Evolutionary conservation across 2,888 invertebrate genomes (phyloP).

Genomic region (Fragum fragum): DNA sequence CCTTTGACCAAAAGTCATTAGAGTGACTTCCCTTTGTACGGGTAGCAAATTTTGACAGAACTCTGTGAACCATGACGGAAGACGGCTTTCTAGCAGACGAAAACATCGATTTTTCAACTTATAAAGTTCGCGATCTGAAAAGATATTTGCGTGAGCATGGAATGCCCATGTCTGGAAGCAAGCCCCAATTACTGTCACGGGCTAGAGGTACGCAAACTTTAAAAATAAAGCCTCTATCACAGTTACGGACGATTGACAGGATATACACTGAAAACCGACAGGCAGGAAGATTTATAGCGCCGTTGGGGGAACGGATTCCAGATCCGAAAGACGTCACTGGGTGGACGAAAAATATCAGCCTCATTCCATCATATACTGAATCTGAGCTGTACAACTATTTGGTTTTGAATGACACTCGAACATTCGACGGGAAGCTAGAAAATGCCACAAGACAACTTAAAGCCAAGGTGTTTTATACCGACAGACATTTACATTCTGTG

Average conservation of each 20-base stretch:
- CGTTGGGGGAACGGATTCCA: background rate
- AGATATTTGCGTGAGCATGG: background rate
- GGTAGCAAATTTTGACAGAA: too few species aligned
- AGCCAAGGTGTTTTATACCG: conserved; percentile 15
- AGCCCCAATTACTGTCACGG: background rate
- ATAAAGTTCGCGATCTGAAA: background rate
- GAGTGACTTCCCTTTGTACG: too few species aligned
- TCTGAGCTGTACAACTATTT: conserved; percentile 22
- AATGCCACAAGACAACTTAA: conserved; percentile 14
- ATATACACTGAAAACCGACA: background rate
- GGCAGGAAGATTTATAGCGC: background rate
- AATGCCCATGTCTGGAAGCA: background rate
- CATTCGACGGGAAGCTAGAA: background rate
- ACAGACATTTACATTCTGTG: background rate
- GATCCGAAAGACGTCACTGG: background rate
- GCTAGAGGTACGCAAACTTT: background rate
- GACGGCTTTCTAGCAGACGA: too few species aligned
- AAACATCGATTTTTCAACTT: too few species aligned
- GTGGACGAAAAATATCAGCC: background rate
- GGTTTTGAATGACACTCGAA: background rate
- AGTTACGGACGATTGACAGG: background rate
- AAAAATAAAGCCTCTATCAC: background rate
- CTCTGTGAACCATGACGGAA: too few species aligned
- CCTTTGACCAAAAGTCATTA: too few species aligned
- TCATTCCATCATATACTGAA: background rate